These are phyloP conservation scores for Beaufortia kweichowensis DNA, from an alignment of 2,113 vertebrate species.

Conservation along the genomic window DNA sequence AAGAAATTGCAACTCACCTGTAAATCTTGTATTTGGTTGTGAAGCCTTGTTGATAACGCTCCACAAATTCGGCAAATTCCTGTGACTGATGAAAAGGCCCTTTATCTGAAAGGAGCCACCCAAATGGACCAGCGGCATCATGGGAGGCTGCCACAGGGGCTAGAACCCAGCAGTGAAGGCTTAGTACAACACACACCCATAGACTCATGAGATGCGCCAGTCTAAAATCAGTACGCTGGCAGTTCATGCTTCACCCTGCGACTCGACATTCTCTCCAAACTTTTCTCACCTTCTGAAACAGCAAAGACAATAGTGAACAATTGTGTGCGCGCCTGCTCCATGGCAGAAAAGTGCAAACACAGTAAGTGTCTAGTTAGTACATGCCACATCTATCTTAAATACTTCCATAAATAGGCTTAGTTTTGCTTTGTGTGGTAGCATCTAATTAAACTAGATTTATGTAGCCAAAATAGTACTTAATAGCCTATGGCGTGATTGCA, in stretches of 20 bases:
- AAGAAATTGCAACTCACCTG: slow-evolving; percentile 68
- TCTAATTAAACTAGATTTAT: too few relatives aligned
- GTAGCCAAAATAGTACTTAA: too few relatives aligned
- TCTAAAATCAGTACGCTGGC: slow-evolving; percentile 91
- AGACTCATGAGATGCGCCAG: slow-evolving; percentile 95
- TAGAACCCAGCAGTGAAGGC: slow-evolving; percentile 91
- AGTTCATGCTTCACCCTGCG: slow-evolving; percentile 94
- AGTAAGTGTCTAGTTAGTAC: neutral
- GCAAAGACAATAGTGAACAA: slow-evolving; percentile 8
- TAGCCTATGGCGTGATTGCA: too few relatives aligned
- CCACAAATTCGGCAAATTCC: slow-evolving; percentile 80
- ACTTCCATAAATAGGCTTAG: too few relatives aligned
- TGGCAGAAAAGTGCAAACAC: neutral
- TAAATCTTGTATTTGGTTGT: slow-evolving; percentile 84
- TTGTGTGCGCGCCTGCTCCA: neutral
- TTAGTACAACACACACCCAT: slow-evolving; percentile 94
- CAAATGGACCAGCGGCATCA: slow-evolving; percentile 72
- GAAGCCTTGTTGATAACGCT: slow-evolving; percentile 81
- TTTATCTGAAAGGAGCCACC: slow-evolving; percentile 81
- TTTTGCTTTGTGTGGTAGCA: too few relatives aligned
- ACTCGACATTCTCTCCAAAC: slow-evolving; percentile 90
- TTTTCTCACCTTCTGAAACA: slow-evolving; percentile 63
- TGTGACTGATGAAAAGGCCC: slow-evolving; percentile 81
- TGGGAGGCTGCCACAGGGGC: slow-evolving; percentile 82
- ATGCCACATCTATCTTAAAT: too few relatives aligned